Base-by-base conservation (phyloP, 2,797 vertebrate species). In the Chelon labrosus region DNA sequence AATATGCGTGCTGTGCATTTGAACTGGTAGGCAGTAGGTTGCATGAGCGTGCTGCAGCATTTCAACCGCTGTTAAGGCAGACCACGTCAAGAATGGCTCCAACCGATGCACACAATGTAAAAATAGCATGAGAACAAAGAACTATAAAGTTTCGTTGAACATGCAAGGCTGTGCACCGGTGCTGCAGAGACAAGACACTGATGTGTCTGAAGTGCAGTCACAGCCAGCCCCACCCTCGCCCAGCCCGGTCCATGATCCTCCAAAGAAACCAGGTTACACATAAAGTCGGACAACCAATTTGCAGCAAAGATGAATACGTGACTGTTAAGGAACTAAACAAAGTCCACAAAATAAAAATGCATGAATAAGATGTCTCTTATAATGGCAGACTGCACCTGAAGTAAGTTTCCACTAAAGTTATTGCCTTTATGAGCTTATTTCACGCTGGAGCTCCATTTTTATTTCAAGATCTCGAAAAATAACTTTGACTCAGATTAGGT, bases 141-240 rank as follows among this genome's bases (percentile, higher is more conserved):
- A 16, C 49, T 37, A 0, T 2, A 27, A 19, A 1, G 72, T 70
- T 88, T 84, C 84, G 79, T 82, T 49, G 39, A 64, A 14, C 22
- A 47, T 74, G 63, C 44, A 4, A 49, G 41, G 47, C 19, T 37
- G 11, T 63, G 56, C 69, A 57, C 73, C 61, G 80, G 75, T 39
- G 16, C 37, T 4, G 13, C 52, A 20, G 42, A 82, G 60, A 75
- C 68, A 74, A 73, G 50, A 38, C 38, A 46, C 14, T 46, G 51
- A 39, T 76, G 64, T 56, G 62, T 44, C 17, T 44, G 51, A 44
- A 72, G 64, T 59, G 59, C 13, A 3, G 7, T 25, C 2, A 14
- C 42, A 22, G 22, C 25, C 51, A 49, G 52, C 59, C 68, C 68
- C 41, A 19, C 3, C n/a, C 46, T 49, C n/a, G 3, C n/a, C 10